A percentile compares a stretch with the other conserved stretches of the same genome.
phyloP scores from a whole-genome alignment of 2,113 vertebrate genomes.

The Corythoichthys intestinalis region DNA sequence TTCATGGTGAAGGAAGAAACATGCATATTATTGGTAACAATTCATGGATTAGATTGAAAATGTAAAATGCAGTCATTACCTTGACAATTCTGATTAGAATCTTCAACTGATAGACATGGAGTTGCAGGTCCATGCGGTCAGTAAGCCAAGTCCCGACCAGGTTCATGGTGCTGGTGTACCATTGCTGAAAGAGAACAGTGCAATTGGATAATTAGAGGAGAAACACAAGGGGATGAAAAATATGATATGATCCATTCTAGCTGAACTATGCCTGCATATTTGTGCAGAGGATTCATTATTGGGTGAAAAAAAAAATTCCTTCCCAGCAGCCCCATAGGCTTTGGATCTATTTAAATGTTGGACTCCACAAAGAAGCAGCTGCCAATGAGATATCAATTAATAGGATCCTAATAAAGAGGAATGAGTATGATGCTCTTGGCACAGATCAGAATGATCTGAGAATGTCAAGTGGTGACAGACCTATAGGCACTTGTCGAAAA shows the following conservation, averaged over 20 bases:
- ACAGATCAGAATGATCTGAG: background rate
- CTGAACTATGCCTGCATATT: background rate
- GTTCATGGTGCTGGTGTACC: conserved; percentile 98
- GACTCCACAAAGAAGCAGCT: conserved; percentile 4
- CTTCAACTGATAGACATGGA: conserved; percentile 97
- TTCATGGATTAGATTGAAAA: background rate
- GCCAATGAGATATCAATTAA: conserved; percentile 13
- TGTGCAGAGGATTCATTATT: background rate
- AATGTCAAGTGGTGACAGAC: conserved; percentile 2
- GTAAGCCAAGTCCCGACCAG: conserved; percentile 94
- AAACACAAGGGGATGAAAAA: background rate
- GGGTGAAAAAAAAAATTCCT: background rate
- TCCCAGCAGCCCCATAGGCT: conserved; percentile 14
- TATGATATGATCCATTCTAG: background rate
- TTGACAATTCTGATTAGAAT: conserved; percentile 96
- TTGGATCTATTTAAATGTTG: conserved; percentile 15
- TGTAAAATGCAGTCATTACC: conserved; percentile 61
- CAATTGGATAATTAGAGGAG: background rate
- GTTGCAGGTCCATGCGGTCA: conserved; percentile 97
- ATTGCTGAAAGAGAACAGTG: conserved; percentile 80
- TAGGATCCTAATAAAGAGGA: conserved; percentile 18
- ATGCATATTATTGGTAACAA: background rate
- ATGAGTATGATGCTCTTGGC: conserved; percentile 6
- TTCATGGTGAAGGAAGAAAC: background rate
- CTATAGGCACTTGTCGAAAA: conserved; percentile 7